A percentile compares a stretch with the other conserved stretches of the same genome.
Conservation (phyloP, 2,113 vertebrate genomes). For the Pelobates fuscus region DNA sequence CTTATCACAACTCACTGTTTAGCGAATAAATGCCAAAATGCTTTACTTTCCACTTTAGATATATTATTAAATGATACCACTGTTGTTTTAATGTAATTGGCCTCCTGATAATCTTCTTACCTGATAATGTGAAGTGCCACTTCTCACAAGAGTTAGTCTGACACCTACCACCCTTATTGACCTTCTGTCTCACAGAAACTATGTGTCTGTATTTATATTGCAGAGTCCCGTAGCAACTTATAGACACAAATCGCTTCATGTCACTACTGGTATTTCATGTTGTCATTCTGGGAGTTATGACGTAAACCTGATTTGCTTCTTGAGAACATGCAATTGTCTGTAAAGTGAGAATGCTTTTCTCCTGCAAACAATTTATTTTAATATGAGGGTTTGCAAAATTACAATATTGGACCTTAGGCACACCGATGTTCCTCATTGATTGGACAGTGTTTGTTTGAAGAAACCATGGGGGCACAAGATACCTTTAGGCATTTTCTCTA, state of each 20-base stretch:
- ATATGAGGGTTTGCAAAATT: too few relatives aligned
- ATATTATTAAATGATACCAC: too few relatives aligned
- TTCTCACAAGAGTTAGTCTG: not conserved
- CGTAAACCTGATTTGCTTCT: not conserved
- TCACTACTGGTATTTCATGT: slow-evolving; percentile 23
- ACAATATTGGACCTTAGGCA: too few relatives aligned
- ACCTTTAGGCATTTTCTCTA: too few relatives aligned
- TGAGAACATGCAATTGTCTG: slow-evolving; percentile 8
- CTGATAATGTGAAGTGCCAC: not conserved
- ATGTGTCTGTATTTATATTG: slow-evolving; percentile 26
- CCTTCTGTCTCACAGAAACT: not conserved
- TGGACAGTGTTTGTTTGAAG: too few relatives aligned
- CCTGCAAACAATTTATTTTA: too few relatives aligned
- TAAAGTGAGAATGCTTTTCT: not conserved
- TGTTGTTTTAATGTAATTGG: too few relatives aligned
- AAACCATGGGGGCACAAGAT: too few relatives aligned
- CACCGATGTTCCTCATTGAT: too few relatives aligned
- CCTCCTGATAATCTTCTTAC: slow-evolving; percentile 30
- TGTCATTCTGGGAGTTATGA: slow-evolving; percentile 11
- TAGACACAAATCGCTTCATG: slow-evolving; percentile 11
- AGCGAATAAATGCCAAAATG: too few relatives aligned
- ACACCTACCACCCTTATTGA: not conserved
- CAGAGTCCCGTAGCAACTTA: slow-evolving; percentile 17
- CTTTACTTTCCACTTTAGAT: too few relatives aligned
- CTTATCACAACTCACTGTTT: too few relatives aligned